Evolutionary conservation across 2,888 invertebrate species (phyloP).

Genomic region (Cephonodes hylas): DNA sequence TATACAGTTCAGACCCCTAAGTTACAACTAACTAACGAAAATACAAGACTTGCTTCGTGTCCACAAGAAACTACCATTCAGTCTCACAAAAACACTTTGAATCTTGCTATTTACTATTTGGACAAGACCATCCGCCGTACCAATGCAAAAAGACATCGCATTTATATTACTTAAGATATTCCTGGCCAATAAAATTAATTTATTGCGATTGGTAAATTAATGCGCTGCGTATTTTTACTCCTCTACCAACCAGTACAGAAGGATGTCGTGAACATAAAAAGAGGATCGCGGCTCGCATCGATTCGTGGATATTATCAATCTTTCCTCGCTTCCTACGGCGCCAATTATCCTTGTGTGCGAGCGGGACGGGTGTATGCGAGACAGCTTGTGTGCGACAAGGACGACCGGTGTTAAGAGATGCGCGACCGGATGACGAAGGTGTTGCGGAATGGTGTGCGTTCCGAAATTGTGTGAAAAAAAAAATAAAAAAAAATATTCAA

Average conservation of each 20-base stretch:
- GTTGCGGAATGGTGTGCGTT: conserved; percentile 32
- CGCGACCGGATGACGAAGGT: conserved; percentile 37
- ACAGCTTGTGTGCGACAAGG: conserved; percentile 1
- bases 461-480: neutral
- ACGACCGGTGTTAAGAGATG: conserved; percentile 21
- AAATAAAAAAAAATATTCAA: neutral
- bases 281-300: conserved; percentile 22
- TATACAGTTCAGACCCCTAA: too few species aligned
- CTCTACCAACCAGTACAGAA: conserved; percentile 21
- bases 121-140: too few species aligned
- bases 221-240: neutral
- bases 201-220: neutral
- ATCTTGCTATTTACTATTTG: too few species aligned
- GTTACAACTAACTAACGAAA: too few species aligned
- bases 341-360: conserved; percentile 53
- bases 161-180: too few species aligned
- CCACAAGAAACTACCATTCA: too few species aligned
- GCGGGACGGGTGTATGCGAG: conserved; percentile 30
- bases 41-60: too few species aligned
- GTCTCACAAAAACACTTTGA: too few species aligned
- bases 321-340: conserved; percentile 64
- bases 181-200: too few species aligned
- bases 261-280: conserved; percentile 32
- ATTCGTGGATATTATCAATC: conserved; percentile 61
- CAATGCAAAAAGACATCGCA: too few species aligned